Base-by-base conservation (phyloP, 2,888 invertebrate species). In the Ennomos fuscantarius region DNA sequence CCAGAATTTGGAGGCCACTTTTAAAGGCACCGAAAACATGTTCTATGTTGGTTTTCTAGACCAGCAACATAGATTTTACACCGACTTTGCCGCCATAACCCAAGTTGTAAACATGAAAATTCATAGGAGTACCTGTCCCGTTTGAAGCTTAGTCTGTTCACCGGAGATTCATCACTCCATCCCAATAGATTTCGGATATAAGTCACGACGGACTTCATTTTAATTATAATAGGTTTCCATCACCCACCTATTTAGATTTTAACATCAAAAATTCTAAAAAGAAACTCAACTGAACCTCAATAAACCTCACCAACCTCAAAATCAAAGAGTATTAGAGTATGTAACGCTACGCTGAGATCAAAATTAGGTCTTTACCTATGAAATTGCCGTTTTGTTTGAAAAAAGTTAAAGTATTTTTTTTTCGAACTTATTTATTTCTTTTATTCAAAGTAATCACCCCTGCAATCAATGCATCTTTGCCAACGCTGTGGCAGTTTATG, bases 1-100 rank as follows among this genome's bases (percentile, higher is more conserved):
- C 89, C 89, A 92, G 74, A 90, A 91, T 65, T 78, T 89, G 9
- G 82, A 76, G 9, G 92, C 92, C 36, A 73, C 57, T 68, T 83
- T 86, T 39, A 92, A 66, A 1, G 89, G 78, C 66, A 92, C 78
- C 60, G 76, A 86, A 64, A 81, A 79, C 89, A 89, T 87, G 62
- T 70, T 78, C 61, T 63, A 48, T 40, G 9, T 41, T 35, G 63
- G 56, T 63, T 55, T 66, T 40, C 65, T 61, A 49, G 49, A 33
- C 50, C 47, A 60, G 67, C 46, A 54, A 59, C 70, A 47, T 46
- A 70, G 44, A 35, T 76, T 79, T 76, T 76, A 71, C 65, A 70
- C 66, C 55, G 75, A 79, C 81, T 88, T 92, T 92, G 80, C 92
- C 92, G 92, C 92, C 92, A 91, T 91, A 91, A 84, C 84, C 74